Evolutionary conservation across 2,113 vertebrate species (phyloP).

Genomic region (Lampris incognitus): DNA sequence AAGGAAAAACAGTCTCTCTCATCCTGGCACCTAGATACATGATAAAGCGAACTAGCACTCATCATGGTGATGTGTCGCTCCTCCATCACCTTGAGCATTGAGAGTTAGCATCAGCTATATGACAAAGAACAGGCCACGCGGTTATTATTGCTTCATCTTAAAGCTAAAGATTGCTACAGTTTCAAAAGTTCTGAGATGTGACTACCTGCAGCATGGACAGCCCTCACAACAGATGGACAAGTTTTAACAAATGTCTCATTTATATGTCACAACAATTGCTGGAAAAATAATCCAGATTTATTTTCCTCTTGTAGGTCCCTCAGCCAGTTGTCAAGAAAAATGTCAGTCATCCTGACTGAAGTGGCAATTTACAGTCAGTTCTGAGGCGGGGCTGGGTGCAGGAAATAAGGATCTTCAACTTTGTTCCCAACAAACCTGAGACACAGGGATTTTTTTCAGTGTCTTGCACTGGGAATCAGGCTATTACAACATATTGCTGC

Average conservation of each 20-base stretch:
- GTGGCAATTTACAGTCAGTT: too few relatives aligned
- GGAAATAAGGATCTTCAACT: background rate
- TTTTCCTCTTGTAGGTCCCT: background rate
- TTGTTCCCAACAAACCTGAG: background rate
- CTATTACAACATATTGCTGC: background rate
- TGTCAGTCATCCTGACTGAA: background rate
- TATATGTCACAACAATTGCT: background rate
- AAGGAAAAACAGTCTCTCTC: background rate
- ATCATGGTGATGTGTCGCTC: background rate
- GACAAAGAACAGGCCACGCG: slow-evolving; percentile 11
- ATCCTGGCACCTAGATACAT: background rate
- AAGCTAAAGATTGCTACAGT: slow-evolving; percentile 2
- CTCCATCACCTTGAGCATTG: background rate
- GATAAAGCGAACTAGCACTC: background rate
- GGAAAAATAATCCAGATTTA: background rate
- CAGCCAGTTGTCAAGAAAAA: background rate
- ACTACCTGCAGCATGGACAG: background rate
- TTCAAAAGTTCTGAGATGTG: slow-evolving; percentile 4
- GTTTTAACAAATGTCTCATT: background rate
- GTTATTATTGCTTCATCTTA: slow-evolving; percentile 2
- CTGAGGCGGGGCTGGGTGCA: too few relatives aligned
- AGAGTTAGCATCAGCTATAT: slow-evolving; percentile 11
- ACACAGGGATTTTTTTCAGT: background rate
- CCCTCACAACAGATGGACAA: background rate
- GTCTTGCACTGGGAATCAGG: background rate